Base-by-base conservation (phyloP, 2,888 invertebrate species). In the Tholera decimalis region DNA sequence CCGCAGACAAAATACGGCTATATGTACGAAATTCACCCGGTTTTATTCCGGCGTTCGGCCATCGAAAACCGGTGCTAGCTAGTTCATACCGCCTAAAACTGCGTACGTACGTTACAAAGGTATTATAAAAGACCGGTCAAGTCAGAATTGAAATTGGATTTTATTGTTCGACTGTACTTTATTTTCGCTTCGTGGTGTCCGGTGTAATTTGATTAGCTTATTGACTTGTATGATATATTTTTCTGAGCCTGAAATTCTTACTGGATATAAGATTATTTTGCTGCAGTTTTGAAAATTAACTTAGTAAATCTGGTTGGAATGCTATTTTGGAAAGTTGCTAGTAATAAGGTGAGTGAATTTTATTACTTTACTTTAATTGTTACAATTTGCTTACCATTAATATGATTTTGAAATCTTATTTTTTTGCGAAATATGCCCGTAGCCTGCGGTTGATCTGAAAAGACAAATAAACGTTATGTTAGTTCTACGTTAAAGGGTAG, bases 341-440 rank as follows among this genome's bases (percentile, higher is more conserved):
- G 73, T 77, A 72, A 77, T 74, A 46, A 43, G 37, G 49, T 56
- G 46, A 28, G 43, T 46, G 41, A 46, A 46, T 20, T 51, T 71
- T 46, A 0, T 65, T n/a, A 22, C 0, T 35, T 44, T 54, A 5
- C 1, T 35, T 15, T 55, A n/a, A n/a, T n/a, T n/a, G n/a, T n/a
- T n/a, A 33, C 43, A 44, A 18, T 62, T 59, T 59, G 63, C 94
- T 94, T 86, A 95, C 95, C 95, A 95, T 95, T 91, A 93, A 95
- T 93, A 88, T 93, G 90, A 90, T 93, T 95, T 94, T 93, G 78
- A 79, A 87, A 88, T 87, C 92, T 89, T 92, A 93, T 94, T 87
- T 91, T n/a, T 88, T 85, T 86, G 88, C 77, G 88, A 93, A 94
- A 92, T 85, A 81, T 89, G 92, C 93, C 94, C 91, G 89, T 86